Evolutionary conservation across 92 coral and sea anemone species (phyloP), one percentile per base, ranked within the genome.

Genomic region (Siderastrea siderea): DNA sequence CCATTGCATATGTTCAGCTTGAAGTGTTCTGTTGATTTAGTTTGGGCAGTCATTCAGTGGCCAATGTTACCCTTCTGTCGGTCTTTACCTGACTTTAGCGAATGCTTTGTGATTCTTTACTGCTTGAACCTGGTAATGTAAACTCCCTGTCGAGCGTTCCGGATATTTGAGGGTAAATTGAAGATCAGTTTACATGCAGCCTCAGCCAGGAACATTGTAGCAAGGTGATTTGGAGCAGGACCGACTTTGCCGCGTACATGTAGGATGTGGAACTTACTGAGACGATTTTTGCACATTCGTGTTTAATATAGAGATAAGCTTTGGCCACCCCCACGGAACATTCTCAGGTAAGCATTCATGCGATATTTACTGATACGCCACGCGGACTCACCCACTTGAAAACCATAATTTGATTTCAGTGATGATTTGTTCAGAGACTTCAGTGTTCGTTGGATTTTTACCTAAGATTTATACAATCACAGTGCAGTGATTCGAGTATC

Each of bases 311-410:
- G 50, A 80, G 54, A 58, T 2, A 2, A 14, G 51, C 62, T 66
- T 66, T 68, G 13, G 38, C 53, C 48, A 8, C 53, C 44, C n/a
- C 16, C 1, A 5, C 52, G 65, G 12, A 26, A 80, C 7, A 71
- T 43, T 80, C 49, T 52, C 6, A 66, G 84, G 84, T 80, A 80
- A 80, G 84, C 64, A 3, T 58, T 15, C 16, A 4, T 46, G 38
- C 5, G 6, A 78, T 26, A 9, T 15, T 58, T 57, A 19, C n/a
- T n/a, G n/a, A n/a, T 7, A 10, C 44, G 70, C 6, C 70, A 46
- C 44, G 44, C 1, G n/a, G 52, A 62, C 46, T 61, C 58, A 8
- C 54, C 44, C 44, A 47, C 14, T 69, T 46, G 53, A 45, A 2
- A 2, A 45, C 10, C 3, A 71, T 5, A 47, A 53, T 53, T 5